Base-by-base conservation (phyloP, 2,797 vertebrate genomes). In the Mus caroli region DNA sequence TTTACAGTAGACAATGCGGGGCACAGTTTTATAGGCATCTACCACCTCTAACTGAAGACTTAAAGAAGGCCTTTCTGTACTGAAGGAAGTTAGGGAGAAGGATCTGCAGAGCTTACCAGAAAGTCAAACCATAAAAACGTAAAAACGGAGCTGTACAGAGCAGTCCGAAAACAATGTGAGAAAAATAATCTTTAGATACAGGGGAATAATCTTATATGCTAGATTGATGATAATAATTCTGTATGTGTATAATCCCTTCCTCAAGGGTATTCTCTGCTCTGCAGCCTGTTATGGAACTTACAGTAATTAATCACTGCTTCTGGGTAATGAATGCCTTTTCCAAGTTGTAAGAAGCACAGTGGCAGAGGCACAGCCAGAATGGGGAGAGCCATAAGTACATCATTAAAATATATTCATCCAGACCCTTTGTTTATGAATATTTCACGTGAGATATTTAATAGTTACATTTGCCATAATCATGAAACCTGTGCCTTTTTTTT, bases 221-320 rank as follows among this genome's bases (percentile, higher is more conserved):
- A 90, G 6, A 20, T 77, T 52, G 46, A 54, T 67, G 17, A 64
- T 75, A 69, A 85, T 71, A 82, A 78, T 73, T 58, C 22, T n/a
- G 0, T 37, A 19, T 90, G 24, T 78, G 46, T 58, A 37, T 78
- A 94, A 88, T 80, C 1, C 10, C 2, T 82, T 94, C 75, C 73
- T 85, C 54, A 83, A 69, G 86, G 34, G 37, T 79, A 14, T 64
- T 94, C 19, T 73, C 19, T 73, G 24, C 12, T 83, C 3, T 50
- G 80, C 34, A 62, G 2, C 13, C 87, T 95, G 46, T 80, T 96
- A 86, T 96, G 50, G 73, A 96, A 84, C 20, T 85, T 93, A 15
- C 1, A 28, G 31, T 56, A 58, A 88, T 90, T 88, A 94, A 75
- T 95, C 52, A 88, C 15, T 60, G 37, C 14, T 90, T 11, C 24